These are phyloP conservation scores for Syrista parreyssii DNA, from an alignment of 2,888 invertebrate genomes.

Conservation along the genomic window DNA sequence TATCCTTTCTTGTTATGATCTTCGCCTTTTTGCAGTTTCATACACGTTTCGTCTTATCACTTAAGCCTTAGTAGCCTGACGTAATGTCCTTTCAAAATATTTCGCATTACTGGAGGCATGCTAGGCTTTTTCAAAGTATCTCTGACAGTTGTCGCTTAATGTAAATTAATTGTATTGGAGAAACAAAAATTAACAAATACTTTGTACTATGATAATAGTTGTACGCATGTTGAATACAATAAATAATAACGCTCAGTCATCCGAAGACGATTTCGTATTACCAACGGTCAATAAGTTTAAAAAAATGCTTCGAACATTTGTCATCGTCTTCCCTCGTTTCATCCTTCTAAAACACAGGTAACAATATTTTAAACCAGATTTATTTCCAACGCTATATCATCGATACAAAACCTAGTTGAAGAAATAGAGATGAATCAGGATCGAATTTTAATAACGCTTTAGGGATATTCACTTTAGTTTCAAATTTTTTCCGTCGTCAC, in stretches of 20 bases:
- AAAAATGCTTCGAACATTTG: background rate
- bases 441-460: slow-evolving; percentile 18
- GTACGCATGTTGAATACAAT: background rate
- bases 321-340: background rate
- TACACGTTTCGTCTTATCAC: background rate
- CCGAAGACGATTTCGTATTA: background rate
- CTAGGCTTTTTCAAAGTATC: background rate
- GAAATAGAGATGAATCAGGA: slow-evolving; percentile 38
- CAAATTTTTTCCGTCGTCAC: background rate
- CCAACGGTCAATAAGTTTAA: no score
- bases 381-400: slow-evolving; percentile 51
- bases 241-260: background rate
- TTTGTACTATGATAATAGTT: background rate
- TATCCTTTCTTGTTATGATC: background rate
- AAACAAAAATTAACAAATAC: no score
- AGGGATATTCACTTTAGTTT: slow-evolving; percentile 1
- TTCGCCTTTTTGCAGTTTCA: background rate
- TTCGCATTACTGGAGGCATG: background rate
- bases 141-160: background rate
- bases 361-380: slow-evolving; percentile 52
- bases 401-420: slow-evolving; percentile 57
- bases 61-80: background rate
- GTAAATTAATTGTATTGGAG: background rate
- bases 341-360: background rate
- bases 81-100: background rate